phyloP scores from a whole-genome alignment of 2,113 vertebrate species.

The Corythoichthys haematopterus region DNA sequence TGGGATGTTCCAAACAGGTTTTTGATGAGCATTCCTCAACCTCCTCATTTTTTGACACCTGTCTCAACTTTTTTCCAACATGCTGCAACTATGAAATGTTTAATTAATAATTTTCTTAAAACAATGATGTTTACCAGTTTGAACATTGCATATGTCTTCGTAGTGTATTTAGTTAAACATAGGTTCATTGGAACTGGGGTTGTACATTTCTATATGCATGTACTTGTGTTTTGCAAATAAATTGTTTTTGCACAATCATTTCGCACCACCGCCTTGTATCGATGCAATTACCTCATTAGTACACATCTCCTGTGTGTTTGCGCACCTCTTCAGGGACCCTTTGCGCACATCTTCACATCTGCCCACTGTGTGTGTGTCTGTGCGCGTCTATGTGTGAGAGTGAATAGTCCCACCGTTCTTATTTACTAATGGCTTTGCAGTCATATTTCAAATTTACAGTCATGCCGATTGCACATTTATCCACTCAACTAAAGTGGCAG shows the following conservation, averaged over 20 bases:
- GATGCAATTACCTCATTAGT: constrained; percentile 34
- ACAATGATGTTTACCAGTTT: too few species aligned
- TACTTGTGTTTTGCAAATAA: constrained; percentile 6
- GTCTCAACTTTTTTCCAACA: too few species aligned
- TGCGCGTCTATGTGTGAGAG: constrained; percentile 7
- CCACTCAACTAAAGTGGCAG: constrained; percentile 21
- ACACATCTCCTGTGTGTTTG: not conserved
- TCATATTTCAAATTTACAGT: constrained; percentile 24
- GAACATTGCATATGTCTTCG: too few species aligned
- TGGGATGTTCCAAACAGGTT: too few species aligned
- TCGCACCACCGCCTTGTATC: constrained; percentile 25
- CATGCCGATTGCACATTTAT: constrained; percentile 16
- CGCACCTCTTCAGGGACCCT: constrained; percentile 4
- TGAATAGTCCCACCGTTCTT: constrained; percentile 31
- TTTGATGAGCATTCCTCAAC: too few species aligned
- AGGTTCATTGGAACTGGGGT: not conserved
- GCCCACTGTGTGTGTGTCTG: not conserved
- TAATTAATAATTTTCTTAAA: not conserved
- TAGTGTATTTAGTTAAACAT: too few species aligned
- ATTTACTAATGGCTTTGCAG: constrained; percentile 33
- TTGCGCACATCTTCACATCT: constrained; percentile 23
- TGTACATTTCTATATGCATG: not conserved
- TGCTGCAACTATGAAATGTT: not conserved
- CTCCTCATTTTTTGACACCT: too few species aligned
- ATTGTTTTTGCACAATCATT: constrained; percentile 25